Conservation (phyloP, 2,797 vertebrate genomes). For the Epinephelus malabaricus region DNA sequence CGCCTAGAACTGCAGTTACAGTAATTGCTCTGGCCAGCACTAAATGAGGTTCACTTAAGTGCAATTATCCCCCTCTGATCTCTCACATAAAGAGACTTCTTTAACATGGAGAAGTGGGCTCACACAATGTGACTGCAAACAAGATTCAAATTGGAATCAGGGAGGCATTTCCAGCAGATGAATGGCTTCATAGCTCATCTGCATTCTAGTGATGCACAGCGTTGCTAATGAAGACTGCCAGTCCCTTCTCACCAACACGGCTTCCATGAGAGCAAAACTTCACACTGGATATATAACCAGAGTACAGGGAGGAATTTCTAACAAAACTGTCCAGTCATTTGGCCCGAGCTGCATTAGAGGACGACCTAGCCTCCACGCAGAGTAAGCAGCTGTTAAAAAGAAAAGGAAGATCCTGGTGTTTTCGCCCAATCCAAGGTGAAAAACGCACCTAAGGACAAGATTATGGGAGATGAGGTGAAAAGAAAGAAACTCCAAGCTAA, state of each 20-base stretch:
- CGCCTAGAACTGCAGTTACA: constrained; percentile 83
- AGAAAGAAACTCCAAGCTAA: constrained; percentile 34
- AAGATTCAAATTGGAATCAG: constrained; percentile 87
- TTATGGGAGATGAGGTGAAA: constrained; percentile 22
- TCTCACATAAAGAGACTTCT: constrained; percentile 85
- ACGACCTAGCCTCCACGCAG: constrained; percentile 19
- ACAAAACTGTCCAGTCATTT: constrained; percentile 50
- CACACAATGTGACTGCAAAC: constrained; percentile 86
- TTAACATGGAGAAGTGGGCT: constrained; percentile 83
- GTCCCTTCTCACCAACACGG: constrained; percentile 66
- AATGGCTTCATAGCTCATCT: constrained; percentile 86
- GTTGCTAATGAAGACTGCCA: constrained; percentile 82
- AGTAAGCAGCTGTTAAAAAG: constrained; percentile 43
- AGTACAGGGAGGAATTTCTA: constrained; percentile 40
- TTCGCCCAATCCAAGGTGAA: constrained; percentile 47
- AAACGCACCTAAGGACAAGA: constrained; percentile 39
- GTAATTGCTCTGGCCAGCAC: constrained; percentile 86
- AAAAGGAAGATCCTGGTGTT: constrained; percentile 40
- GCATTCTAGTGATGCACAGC: constrained; percentile 82
- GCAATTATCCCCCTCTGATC: constrained; percentile 88
- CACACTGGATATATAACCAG: constrained; percentile 53
- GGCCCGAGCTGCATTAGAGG: constrained; percentile 20
- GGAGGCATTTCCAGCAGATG: constrained; percentile 84
- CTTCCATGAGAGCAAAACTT: constrained; percentile 69
- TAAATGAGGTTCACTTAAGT: constrained; percentile 88